Evolutionary conservation across 2,888 invertebrate species (phyloP), one percentile per base, ranked within the genome.

Genomic region (Ethmia dodecea): DNA sequence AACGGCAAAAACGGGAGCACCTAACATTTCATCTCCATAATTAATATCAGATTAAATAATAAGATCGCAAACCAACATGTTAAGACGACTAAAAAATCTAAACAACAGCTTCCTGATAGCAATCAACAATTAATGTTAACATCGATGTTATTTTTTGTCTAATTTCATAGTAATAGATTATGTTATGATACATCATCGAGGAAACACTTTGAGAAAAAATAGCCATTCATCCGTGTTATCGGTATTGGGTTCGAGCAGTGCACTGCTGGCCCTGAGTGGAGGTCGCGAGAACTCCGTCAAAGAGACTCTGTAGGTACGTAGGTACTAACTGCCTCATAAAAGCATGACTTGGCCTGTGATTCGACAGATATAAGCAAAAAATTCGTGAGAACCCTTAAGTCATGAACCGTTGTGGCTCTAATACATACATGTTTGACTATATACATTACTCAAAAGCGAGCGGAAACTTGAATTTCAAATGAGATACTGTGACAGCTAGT

Each of bases 91-190:
- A 55, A 54, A 54, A 49, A 48, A 50, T 41, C 30, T 29, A 33
- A 44, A 43, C 47, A 48, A 51, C 51, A 45, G 60, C 65, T 70
- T 73, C 68, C 68, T 68, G 77, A 74, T 76, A 72, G 50, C 54
- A 55, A 77, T 79, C 73, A 60, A 62, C 61, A 72, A 74, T 76
- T 73, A 74, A 74, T 64, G 61, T 63, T 47, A 49, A 65, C 62
- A 63, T 60, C 49, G 56, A 52, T 47, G 56, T 46, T 44, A 55
- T 56, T 65, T 73, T 72, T 74, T 75, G 62, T 58, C 50, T 46
- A 44, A 52, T 47, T 49, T 52, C 45, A 49, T 54, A 58, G 63
- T 55, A 66, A 60, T 60, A 52, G 59, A 18, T 18, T 18, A 18
- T 18, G 49, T 49, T 43, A 52, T 47, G 44, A 49, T 60, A 60